Evolutionary conservation across 2,888 invertebrate genomes (phyloP), one percentile per base, ranked within the genome.

Genomic region (Diarsia rubi): DNA sequence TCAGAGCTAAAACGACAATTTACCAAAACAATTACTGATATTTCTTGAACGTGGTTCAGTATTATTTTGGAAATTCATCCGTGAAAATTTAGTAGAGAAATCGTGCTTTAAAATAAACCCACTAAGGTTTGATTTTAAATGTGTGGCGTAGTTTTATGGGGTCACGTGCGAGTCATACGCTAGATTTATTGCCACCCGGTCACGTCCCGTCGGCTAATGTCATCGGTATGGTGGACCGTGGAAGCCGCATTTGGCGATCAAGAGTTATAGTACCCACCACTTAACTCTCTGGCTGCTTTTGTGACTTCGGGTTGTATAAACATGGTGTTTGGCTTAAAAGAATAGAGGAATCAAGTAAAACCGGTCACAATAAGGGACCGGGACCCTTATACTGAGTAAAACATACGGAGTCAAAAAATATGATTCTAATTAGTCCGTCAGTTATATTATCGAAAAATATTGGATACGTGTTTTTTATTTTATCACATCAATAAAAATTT

Each of bases 231-330:
- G 86, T 86, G 57, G 83, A 80, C 73, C 37, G 6, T 37, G 54
- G 83, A 78, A 74, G 62, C 60, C 69, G 75, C 82, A 78, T 83
- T 86, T 88, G 77, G 83, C 87, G 86, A 91, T 93, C 92, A 90
- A 91, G 90, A 94, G 64, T 91, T 94, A 94, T 92, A 81, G 90
- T 85, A 65, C 62, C 59, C 78, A 82, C 88, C 89, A 90, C 90
- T 92, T 89, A 88, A 71, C 72, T 79, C 71, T 62, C 42, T 21
- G 16, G 27, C 66, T 77, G 63, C 70, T 77, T 69, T 77, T 68
- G 44, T 70, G 37, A 42, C 12, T 19, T 14, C 14, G 27, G 52
- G 42, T 16, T 14, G 47, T 47, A 16, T 70, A 42, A 21, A 3
- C 14, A 37, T 11, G 14, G 14, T n/a, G n/a, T 47, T 42, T 4